Evolutionary conservation across 2,113 vertebrate genomes (phyloP).

Genomic region (Nothoprocta perdicaria): DNA sequence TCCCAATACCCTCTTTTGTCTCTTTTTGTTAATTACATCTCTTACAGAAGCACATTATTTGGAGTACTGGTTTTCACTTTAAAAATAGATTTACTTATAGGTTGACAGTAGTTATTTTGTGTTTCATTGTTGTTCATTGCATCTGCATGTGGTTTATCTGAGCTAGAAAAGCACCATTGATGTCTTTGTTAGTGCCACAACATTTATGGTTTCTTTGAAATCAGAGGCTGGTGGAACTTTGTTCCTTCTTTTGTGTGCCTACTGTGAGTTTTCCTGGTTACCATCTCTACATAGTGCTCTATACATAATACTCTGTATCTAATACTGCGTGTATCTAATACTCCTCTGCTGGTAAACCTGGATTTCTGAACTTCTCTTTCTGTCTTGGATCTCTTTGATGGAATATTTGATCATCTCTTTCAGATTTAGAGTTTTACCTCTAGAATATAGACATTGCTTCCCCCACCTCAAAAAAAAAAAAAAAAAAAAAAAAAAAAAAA

Average conservation of each 20-base stretch:
- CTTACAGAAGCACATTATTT: background rate
- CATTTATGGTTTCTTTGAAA: background rate
- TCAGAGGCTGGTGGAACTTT: background rate
- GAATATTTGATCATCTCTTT: background rate
- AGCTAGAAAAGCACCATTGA: background rate
- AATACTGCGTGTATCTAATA: no score
- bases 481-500: no score
- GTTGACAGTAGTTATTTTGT: background rate
- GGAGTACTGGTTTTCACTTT: background rate
- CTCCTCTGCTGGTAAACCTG: background rate
- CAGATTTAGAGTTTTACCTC: background rate
- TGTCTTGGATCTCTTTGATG: background rate
- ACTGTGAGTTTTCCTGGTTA: background rate
- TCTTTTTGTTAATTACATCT: background rate
- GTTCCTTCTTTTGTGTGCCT: background rate
- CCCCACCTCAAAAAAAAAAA: no score
- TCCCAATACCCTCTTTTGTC: background rate
- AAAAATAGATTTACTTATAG: background rate
- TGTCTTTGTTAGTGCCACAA: background rate
- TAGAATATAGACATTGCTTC: background rate
- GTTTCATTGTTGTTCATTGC: background rate
- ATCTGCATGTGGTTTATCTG: background rate
- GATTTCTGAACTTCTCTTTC: background rate
- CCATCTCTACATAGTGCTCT: no score
- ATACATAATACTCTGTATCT: no score